phyloP scores from a whole-genome alignment of 2,797 vertebrate genomes.

The Myoxocephalus aenaeus region DNA sequence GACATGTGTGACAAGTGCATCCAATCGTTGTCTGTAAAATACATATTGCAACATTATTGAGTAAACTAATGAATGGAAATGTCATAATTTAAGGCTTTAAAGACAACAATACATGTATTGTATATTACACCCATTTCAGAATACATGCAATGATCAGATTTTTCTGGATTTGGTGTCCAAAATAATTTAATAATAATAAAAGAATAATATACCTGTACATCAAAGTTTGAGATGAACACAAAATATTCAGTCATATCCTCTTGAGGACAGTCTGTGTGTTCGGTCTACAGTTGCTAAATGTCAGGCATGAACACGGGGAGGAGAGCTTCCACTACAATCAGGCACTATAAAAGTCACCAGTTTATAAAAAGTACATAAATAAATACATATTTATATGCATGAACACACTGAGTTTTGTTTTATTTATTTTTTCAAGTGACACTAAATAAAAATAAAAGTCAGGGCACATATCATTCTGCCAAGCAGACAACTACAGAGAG shows the following conservation, averaged over 20 bases:
- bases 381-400: too few species aligned
- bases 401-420: too few species aligned
- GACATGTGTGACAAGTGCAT: constrained; percentile 29
- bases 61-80: not conserved
- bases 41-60: constrained; percentile 21
- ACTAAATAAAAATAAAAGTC: not conserved
- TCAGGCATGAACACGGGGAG: too few species aligned
- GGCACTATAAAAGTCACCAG: too few species aligned
- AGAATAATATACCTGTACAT: not conserved
- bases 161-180: not conserved
- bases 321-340: too few species aligned
- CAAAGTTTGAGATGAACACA: not conserved
- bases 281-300: too few species aligned
- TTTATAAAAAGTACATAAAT: too few species aligned
- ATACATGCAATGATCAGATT: not conserved
- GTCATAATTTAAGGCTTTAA: not conserved
- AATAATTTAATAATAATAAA: too few species aligned
- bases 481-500: not conserved
- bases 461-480: not conserved
- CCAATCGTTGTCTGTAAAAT: not conserved
- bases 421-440: too few species aligned
- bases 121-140: not conserved
- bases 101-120: not conserved
- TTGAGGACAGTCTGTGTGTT: too few species aligned
- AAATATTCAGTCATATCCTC: not conserved